These are phyloP conservation scores for Coryphaenoides rupestris DNA, from an alignment of 2,113 vertebrate genomes.

Conservation along the genomic window DNA sequence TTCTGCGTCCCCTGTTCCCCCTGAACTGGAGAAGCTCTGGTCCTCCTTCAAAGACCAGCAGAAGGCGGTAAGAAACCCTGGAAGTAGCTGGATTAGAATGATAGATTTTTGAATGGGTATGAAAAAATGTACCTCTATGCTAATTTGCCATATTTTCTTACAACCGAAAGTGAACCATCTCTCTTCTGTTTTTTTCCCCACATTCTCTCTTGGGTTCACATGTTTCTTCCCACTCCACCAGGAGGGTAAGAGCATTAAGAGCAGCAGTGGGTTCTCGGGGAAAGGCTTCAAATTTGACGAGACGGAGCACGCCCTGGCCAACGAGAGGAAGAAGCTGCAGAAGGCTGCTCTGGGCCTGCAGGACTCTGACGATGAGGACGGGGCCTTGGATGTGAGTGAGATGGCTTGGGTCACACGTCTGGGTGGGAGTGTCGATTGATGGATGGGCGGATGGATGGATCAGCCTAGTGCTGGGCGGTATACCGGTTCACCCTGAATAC, in stretches of 20 bases:
- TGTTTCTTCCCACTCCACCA: constrained; percentile 47
- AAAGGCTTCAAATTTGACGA: constrained; percentile 99
- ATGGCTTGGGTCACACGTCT: too few relatives aligned
- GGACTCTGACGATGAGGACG: constrained; percentile 96
- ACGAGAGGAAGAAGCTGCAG: constrained; percentile 96
- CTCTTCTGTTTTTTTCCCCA: too few relatives aligned
- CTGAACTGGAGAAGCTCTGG: constrained; percentile 93
- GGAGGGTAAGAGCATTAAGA: constrained; percentile 95
- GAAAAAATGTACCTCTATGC: too few relatives aligned
- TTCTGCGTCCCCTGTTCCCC: constrained; percentile 82
- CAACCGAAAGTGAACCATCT: too few relatives aligned
- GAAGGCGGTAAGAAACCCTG: constrained; percentile 81
- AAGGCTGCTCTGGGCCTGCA: constrained; percentile 96
- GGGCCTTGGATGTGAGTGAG: constrained; percentile 91
- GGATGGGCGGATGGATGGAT: too few relatives aligned
- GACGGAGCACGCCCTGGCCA: constrained; percentile 94
- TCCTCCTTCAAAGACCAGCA: constrained; percentile 94
- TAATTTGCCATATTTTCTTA: too few relatives aligned
- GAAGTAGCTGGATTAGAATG: too few relatives aligned
- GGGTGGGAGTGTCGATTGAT: too few relatives aligned
- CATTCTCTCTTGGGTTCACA: background rate
- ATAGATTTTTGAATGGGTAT: too few relatives aligned
- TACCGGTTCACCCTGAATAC: too few relatives aligned
- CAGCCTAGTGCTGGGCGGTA: too few relatives aligned
- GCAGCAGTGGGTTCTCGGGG: constrained; percentile 97